Percentiles rank a stretch among this genome's conserved stretches.
Evolutionary conservation across 2,113 vertebrate genomes (phyloP).

Genomic region (Chitala chitala): DNA sequence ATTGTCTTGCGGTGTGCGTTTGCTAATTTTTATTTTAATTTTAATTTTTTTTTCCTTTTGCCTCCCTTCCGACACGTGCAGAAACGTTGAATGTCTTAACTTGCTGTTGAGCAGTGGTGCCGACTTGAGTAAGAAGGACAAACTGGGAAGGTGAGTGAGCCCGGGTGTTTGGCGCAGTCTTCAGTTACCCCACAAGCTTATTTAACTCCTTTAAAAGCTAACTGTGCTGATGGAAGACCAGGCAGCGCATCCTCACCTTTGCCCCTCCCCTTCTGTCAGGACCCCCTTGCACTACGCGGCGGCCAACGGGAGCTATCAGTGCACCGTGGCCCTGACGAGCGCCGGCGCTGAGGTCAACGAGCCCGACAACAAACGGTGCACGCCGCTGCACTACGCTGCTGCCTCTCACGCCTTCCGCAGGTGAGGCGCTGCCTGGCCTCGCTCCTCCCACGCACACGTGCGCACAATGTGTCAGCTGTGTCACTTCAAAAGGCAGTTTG

Average conservation of each 20-base stretch:
- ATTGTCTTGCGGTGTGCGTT: neutral
- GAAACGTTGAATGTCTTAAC: conserved; percentile 91
- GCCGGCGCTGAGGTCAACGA: conserved; percentile 79
- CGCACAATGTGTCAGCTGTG: neutral
- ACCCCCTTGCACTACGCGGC: conserved; percentile 90
- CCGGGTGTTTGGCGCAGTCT: neutral
- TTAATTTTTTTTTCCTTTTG: neutral
- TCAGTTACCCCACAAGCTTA: neutral
- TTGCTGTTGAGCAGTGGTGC: conserved; percentile 82
- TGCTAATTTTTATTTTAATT: neutral
- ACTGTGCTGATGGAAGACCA: no score
- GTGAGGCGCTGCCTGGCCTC: conserved; percentile 55
- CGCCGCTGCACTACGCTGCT: conserved; percentile 86
- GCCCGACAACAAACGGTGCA: conserved; percentile 82
- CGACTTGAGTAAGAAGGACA: conserved; percentile 80
- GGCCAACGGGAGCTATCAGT: conserved; percentile 85
- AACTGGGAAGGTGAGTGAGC: conserved; percentile 76
- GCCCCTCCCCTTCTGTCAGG: conserved; percentile 49
- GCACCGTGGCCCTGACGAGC: conserved; percentile 77
- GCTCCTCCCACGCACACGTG: neutral
- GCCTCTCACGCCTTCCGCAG: conserved; percentile 83
- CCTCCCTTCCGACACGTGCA: conserved; percentile 41
- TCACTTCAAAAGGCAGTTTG: neutral
- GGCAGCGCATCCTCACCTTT: neutral
- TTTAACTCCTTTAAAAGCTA: neutral